Percentiles rank a stretch among this genome's conserved stretches.
Conservation (phyloP, 2,113 vertebrate genomes). For the Plestiodon gilberti region DNA sequence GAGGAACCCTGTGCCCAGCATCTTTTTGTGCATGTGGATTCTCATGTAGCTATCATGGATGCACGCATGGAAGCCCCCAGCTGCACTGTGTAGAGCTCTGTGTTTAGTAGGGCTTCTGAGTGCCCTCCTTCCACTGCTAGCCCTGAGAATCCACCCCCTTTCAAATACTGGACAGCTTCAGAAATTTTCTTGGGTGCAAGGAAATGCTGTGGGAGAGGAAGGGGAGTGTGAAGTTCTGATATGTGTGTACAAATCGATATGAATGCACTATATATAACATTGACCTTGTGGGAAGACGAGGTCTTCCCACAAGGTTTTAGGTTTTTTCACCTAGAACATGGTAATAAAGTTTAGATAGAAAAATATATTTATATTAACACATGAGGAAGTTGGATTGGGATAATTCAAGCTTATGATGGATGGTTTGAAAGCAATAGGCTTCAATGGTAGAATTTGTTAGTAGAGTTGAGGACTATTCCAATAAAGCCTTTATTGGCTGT, state of each 20-base stretch:
- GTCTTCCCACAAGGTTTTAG: too few relatives aligned
- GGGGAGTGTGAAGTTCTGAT: neutral
- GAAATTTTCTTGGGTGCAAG: neutral
- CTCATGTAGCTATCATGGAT: neutral
- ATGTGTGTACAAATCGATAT: neutral
- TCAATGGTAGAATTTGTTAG: too few relatives aligned
- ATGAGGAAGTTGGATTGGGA: too few relatives aligned
- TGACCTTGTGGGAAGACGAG: neutral
- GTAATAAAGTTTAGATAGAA: constrained; percentile 12
- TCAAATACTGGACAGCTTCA: neutral
- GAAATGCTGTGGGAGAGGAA: neutral
- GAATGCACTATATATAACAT: neutral
- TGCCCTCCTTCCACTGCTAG: neutral
- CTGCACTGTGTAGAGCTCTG: neutral
- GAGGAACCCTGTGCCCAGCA: neutral
- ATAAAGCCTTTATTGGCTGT: too few relatives aligned
- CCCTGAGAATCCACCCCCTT: neutral
- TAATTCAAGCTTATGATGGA: too few relatives aligned
- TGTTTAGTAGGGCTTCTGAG: neutral
- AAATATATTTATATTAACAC: neutral
- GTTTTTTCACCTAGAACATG: neutral
- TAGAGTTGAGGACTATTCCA: too few relatives aligned
- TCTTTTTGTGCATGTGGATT: neutral
- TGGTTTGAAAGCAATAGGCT: too few relatives aligned
- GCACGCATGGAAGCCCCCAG: neutral